Base-by-base conservation (phyloP, 2,888 invertebrate genomes). In the Leptothorax acervorum region DNA sequence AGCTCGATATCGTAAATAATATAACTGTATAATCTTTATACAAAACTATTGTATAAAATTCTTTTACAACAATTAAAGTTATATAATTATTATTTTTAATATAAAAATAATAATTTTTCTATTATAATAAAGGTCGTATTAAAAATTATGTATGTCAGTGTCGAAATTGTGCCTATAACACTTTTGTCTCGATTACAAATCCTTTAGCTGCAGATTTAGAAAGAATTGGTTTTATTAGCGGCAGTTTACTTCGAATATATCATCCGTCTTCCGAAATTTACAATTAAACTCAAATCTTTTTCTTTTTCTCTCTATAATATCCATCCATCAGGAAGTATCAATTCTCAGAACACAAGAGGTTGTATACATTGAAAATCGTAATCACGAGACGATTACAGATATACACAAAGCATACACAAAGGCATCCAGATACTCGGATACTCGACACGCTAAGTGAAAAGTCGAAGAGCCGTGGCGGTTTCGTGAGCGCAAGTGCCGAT, bases 391-490 rank as follows among this genome's bases (percentile, higher is more conserved):
- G 51, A 70, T 51, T 70, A 51, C n/a, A 18, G 51, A n/a, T 70
- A n/a, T 51, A 51, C 31, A 11, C 23, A 23, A 23, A n/a, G 31
- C 31, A 4, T n/a, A 55, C 39, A 42, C 12, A 63, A 28, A 42
- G 6, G 8, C 15, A 45, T 42, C 28, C 28, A 63, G 63, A 28
- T 71, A 71, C 15, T 39, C n/a, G 23, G 53, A 71, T 73, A 60
- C 63, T 62, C 45, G 62, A 74, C 65, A n/a, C 66, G 74, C 65
- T 74, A 74, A 74, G 74, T 63, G 74, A 74, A 74, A 74, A 62
- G 74, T 65, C 63, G 74, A 74, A 74, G 31, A 60, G 62, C 45
- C 23, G 60, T 42, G 42, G 12, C 11, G 28, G n/a, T 74, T 74
- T 63, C 65, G 82, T 62, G 60, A 39, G 48, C 48, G 60, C 51